Percentiles rank a stretch among this genome's conserved stretches.
These are phyloP conservation scores for Balanococcus diminutus DNA, from an alignment of 2,888 invertebrate genomes.

Conservation along the genomic window DNA sequence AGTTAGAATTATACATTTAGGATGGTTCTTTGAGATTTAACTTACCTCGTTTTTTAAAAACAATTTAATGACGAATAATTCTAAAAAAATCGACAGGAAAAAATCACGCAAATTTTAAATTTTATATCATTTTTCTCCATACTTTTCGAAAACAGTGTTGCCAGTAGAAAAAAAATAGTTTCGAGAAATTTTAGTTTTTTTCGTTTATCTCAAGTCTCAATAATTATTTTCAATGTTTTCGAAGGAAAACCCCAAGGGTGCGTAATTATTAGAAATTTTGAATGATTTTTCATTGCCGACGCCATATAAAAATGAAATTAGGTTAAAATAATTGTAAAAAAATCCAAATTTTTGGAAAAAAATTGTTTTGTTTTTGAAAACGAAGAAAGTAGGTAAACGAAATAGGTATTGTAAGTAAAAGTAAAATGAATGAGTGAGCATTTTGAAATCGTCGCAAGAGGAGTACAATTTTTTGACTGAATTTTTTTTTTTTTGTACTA, in stretches of 20 bases:
- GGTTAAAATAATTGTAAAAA: not conserved
- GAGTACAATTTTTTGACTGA: too few relatives aligned
- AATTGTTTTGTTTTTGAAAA: not conserved
- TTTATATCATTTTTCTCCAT: constrained; percentile 19
- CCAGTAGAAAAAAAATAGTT: not conserved
- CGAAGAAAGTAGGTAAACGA: not conserved
- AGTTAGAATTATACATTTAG: not conserved
- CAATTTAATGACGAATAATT: not conserved
- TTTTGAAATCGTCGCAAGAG: too few relatives aligned
- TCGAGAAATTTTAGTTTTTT: not conserved
- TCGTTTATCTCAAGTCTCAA: too few relatives aligned
- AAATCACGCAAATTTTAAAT: constrained; percentile 4
- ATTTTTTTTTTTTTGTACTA: too few relatives aligned
- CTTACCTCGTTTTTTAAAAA: not conserved
- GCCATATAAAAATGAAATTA: not conserved
- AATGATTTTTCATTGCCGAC: not conserved
- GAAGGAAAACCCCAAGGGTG: not conserved
- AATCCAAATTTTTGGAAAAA: not conserved
- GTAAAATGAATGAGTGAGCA: too few relatives aligned
- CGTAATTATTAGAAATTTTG: not conserved
- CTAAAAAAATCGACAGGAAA: not conserved
- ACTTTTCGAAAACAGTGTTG: not conserved
- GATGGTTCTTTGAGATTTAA: not conserved
- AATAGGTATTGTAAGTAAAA: too few relatives aligned
- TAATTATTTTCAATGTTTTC: too few relatives aligned